A percentile compares a stretch with the other conserved stretches of the same genome.
Conservation (phyloP, 2,888 invertebrate genomes). For the Monoplex corrugatus region DNA sequence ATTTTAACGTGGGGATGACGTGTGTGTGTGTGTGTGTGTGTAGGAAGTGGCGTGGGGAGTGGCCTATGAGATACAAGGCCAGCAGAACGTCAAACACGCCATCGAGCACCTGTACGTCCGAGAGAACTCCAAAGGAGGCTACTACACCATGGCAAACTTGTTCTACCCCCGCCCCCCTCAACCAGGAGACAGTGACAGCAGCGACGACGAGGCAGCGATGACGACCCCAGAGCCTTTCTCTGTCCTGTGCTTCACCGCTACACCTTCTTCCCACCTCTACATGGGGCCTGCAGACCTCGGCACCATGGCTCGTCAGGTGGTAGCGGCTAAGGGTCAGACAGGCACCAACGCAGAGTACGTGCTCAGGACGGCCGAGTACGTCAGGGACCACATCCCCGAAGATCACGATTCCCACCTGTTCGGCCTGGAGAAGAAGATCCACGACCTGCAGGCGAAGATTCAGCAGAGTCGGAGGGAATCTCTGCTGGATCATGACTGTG, state of each 20-base stretch:
- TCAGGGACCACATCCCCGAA: conserved; percentile 54
- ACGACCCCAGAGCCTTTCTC: conserved; percentile 26
- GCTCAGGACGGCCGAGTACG: conserved; percentile 52
- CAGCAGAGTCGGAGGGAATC: background rate
- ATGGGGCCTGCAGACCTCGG: conserved; percentile 49
- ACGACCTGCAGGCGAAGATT: conserved; percentile 10
- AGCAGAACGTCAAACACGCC: conserved; percentile 49
- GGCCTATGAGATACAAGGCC: conserved; percentile 53
- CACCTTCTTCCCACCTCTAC: conserved; percentile 51
- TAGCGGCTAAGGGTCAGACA: conserved; percentile 46
- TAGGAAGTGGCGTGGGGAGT: conserved; percentile 57
- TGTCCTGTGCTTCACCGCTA: conserved; percentile 52
- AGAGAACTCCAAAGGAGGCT: conserved; percentile 51
- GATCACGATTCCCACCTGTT: conserved; percentile 54
- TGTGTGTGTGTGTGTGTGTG: background rate
- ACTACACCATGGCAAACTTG: conserved; percentile 44
- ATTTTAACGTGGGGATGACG: no score
- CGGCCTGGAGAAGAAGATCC: conserved; percentile 52
- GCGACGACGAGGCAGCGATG: background rate
- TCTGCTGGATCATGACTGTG: background rate
- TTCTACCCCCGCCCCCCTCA: conserved; percentile 50
- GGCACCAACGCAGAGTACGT: conserved; percentile 57
- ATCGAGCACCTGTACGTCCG: conserved; percentile 51
- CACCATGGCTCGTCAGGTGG: conserved; percentile 55
- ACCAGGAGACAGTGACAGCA: background rate